Conservation (phyloP, 2,797 vertebrate genomes). For the Halcyon chelicuti region DNA sequence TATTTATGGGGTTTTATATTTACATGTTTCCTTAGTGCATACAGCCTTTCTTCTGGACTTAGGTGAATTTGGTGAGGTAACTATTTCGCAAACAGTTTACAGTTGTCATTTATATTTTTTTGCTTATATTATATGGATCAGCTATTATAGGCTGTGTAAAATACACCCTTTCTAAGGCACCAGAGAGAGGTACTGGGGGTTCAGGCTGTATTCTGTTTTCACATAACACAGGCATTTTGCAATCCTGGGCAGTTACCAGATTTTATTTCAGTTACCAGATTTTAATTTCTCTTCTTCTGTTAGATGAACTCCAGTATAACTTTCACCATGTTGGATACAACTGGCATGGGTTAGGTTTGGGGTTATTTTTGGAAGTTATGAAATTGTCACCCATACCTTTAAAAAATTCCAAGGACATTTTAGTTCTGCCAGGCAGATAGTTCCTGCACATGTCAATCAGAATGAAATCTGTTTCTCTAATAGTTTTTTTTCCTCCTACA, state of each 20-base stretch:
- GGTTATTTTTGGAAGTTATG: background rate
- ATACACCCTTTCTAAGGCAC: background rate
- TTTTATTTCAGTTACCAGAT: constrained; percentile 45
- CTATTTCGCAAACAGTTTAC: background rate
- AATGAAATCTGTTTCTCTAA: background rate
- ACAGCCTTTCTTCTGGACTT: background rate
- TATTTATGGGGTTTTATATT: background rate
- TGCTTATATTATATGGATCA: background rate
- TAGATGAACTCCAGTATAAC: background rate
- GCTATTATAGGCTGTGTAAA: background rate
- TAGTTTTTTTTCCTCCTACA: background rate
- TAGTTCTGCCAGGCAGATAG: background rate
- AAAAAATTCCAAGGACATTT: background rate
- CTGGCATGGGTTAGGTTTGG: accelerated
- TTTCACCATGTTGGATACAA: background rate
- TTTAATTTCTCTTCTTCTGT: constrained; percentile 9
- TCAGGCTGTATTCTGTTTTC: background rate
- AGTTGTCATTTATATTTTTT: background rate
- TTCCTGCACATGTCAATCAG: background rate
- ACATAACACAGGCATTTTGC: background rate
- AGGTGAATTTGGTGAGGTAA: background rate
- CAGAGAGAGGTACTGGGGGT: background rate
- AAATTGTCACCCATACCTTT: background rate
- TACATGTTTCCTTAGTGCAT: background rate
- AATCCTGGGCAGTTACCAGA: background rate